These are phyloP conservation scores for Sebastiscus tertius DNA, from an alignment of 2,797 vertebrate genomes.

Conservation along the genomic window DNA sequence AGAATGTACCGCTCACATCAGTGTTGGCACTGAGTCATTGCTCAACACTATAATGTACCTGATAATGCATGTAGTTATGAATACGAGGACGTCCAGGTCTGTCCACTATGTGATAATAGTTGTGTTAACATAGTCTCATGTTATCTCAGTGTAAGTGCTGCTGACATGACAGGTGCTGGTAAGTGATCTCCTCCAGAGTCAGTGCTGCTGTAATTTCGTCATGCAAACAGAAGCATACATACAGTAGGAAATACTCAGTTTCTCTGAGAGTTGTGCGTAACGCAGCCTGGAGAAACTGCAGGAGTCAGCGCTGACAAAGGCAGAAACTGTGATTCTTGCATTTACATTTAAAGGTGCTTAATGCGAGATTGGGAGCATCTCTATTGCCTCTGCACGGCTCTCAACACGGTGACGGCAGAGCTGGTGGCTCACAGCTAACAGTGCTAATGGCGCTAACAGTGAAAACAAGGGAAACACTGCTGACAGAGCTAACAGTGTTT, in stretches of 20 bases:
- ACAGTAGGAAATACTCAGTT: neutral
- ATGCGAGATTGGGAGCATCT: too few species aligned
- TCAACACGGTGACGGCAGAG: too few species aligned
- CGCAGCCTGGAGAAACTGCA: neutral
- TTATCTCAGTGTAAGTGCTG: neutral
- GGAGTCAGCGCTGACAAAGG: neutral
- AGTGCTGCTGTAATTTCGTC: neutral
- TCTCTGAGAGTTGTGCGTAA: neutral
- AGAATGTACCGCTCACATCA: conserved; percentile 14
- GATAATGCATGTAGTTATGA: conserved; percentile 49
- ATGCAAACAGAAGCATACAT: neutral
- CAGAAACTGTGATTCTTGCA: neutral
- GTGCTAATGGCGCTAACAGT: too few species aligned
- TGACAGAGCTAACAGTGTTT: too few species aligned
- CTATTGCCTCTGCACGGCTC: too few species aligned
- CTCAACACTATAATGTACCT: conserved; percentile 8
- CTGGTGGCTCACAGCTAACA: too few species aligned
- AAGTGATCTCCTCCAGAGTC: conserved; percentile 9
- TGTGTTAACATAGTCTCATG: conserved; percentile 28
- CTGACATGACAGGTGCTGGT: conserved; percentile 21
- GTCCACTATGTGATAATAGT: conserved; percentile 17
- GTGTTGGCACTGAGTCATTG: neutral
- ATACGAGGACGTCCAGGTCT: conserved; percentile 2
- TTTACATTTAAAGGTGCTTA: neutral
- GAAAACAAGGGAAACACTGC: too few species aligned